phyloP scores from a whole-genome alignment of 2,797 vertebrate genomes.

The Morelia viridis region DNA sequence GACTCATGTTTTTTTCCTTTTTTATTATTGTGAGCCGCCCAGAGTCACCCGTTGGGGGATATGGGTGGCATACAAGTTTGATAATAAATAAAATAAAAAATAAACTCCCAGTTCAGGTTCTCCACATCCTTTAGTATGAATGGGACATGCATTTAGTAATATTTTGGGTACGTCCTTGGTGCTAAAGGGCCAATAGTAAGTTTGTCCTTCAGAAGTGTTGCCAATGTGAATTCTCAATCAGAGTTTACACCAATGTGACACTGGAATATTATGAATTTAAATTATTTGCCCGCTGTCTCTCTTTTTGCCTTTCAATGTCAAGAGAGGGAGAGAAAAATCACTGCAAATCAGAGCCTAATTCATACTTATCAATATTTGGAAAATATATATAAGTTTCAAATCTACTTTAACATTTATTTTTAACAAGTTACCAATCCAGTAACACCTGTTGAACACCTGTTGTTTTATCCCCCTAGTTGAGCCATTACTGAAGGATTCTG shows the following conservation, averaged over 20 bases:
- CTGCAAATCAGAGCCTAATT: background rate
- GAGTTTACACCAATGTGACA: background rate
- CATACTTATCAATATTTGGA: background rate
- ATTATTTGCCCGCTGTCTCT: background rate
- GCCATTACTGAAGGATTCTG: too few relatives aligned
- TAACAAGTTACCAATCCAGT: too few relatives aligned
- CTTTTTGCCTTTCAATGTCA: background rate
- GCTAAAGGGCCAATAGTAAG: background rate
- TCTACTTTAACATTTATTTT: too few relatives aligned
- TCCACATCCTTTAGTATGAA: background rate
- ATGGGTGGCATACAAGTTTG: too few relatives aligned
- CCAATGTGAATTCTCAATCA: background rate
- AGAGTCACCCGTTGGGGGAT: too few relatives aligned
- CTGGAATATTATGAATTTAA: background rate
- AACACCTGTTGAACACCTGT: too few relatives aligned
- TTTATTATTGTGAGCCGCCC: too few relatives aligned
- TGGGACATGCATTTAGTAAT: background rate
- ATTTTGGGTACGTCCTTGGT: background rate
- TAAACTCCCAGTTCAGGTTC: too few relatives aligned
- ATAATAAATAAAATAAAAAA: too few relatives aligned
- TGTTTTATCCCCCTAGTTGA: too few relatives aligned
- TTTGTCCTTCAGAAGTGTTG: background rate
- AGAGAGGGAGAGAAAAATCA: background rate
- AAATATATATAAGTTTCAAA: too few relatives aligned
- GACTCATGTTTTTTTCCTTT: too few relatives aligned